phyloP scores from a whole-genome alignment of 2,888 invertebrate species.

The Artemia sinica region DNA sequence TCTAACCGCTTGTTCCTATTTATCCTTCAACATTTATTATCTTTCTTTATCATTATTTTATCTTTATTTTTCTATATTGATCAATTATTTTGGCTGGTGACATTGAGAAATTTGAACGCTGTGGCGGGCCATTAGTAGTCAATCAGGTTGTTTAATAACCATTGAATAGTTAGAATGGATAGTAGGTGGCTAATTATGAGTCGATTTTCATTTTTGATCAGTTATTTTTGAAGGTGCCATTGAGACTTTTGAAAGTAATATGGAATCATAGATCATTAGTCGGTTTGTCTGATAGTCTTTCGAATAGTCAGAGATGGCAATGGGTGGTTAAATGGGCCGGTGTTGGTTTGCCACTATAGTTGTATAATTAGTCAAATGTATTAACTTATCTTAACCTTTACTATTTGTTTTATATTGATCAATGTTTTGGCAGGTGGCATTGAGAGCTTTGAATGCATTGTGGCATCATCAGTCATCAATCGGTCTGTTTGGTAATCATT shows the following conservation, averaged over 20 bases:
- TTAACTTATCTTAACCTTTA: background rate
- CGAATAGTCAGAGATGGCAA: slow-evolving; percentile 77
- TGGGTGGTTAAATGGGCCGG: slow-evolving; percentile 99
- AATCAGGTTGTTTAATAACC: too few relatives aligned
- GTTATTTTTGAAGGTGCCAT: slow-evolving; percentile 47
- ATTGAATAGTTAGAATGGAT: too few relatives aligned
- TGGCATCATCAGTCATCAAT: slow-evolving; percentile 70
- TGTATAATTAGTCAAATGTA: slow-evolving; percentile 25
- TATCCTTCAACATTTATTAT: too few relatives aligned
- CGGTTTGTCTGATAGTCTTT: slow-evolving; percentile 86
- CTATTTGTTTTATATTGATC: slow-evolving; percentile 9
- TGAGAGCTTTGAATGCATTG: slow-evolving; percentile 72
- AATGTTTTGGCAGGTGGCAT: slow-evolving; percentile 48
- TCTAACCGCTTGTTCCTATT: too few relatives aligned
- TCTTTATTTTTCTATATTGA: too few relatives aligned
- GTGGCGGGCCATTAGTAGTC: too few relatives aligned
- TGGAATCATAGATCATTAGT: slow-evolving; percentile 70
- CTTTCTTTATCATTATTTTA: too few relatives aligned
- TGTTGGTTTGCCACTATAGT: slow-evolving; percentile 63
- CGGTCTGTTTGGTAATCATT: slow-evolving; percentile 86
- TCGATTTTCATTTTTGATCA: too few relatives aligned
- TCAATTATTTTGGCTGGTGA: too few relatives aligned
- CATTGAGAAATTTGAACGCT: too few relatives aligned
- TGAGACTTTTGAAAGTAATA: slow-evolving; percentile 72
- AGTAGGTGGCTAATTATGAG: too few relatives aligned